Conservation (phyloP, 2,888 invertebrate genomes). For the Athalia circularis region DNA sequence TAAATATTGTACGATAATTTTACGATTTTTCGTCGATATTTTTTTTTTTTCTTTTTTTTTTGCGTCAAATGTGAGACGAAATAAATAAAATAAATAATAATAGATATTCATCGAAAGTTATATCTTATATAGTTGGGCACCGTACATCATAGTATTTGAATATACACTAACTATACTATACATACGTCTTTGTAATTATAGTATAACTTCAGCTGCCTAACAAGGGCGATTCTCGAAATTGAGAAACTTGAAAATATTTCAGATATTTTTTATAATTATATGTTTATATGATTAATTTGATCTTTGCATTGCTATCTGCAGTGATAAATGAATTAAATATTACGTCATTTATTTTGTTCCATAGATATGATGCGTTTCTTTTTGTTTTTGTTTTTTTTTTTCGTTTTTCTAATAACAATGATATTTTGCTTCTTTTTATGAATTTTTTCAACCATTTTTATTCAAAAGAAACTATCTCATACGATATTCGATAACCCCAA, state of each 20-base stretch:
- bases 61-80: neutral
- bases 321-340: slow-evolving; percentile 1
- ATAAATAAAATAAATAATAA: neutral
- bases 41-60: neutral
- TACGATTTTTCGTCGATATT: neutral
- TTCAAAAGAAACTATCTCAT: too few species aligned
- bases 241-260: slow-evolving; percentile 40
- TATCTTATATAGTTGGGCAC: slow-evolving; percentile 6
- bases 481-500: too few species aligned
- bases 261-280: slow-evolving; percentile 8
- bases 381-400: neutral
- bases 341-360: neutral
- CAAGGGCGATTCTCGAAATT: slow-evolving; percentile 37
- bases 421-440: too few species aligned
- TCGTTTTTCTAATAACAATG: neutral
- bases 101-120: neutral
- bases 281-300: neutral
- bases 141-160: slow-evolving; percentile 27
- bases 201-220: slow-evolving; percentile 34
- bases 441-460: too few species aligned
- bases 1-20: slow-evolving; percentile 4
- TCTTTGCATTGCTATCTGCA: neutral
- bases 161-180: slow-evolving; percentile 24
- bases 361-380: neutral
- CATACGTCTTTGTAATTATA: slow-evolving; percentile 7